These are phyloP conservation scores for Drosophila colorata DNA, from an alignment of 2,888 invertebrate species.

Conservation along the genomic window DNA sequence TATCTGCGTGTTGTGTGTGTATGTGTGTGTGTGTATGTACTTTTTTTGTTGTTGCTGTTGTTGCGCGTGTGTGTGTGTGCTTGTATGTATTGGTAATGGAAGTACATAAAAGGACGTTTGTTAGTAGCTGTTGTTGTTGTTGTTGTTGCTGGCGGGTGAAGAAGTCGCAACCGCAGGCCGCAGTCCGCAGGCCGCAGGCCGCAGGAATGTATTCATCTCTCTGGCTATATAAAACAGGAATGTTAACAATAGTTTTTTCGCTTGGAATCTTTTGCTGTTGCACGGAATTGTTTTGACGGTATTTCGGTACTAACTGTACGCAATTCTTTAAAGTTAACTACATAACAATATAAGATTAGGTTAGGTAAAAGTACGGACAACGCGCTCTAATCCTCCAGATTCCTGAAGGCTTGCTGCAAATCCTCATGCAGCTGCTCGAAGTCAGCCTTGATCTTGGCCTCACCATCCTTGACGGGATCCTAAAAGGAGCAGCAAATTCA, in stretches of 20 bases:
- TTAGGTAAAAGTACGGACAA: conserved; percentile 78
- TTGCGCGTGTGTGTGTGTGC: conserved; percentile 31
- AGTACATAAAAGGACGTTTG: conserved; percentile 79
- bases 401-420: conserved; percentile 98
- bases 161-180: conserved; percentile 75
- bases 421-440: conserved; percentile 98
- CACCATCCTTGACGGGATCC: conserved; percentile 99
- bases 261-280: conserved; percentile 65
- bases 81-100: conserved; percentile 52
- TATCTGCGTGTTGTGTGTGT: conserved; percentile 55
- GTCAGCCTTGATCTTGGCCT: conserved; percentile 98
- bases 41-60: too few relatives aligned
- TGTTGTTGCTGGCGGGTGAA: conserved; percentile 29
- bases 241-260: conserved; percentile 56
- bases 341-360: conserved; percentile 81
- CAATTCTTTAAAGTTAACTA: conserved; percentile 78
- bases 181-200: conserved; percentile 74
- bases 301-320: conserved; percentile 57
- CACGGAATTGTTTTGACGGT: conserved; percentile 68
- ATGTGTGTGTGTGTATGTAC: conserved; percentile 17
- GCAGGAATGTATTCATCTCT: conserved; percentile 73
- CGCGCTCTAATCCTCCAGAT: conserved; percentile 95
- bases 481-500: conserved; percentile 78
- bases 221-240: conserved; percentile 52
- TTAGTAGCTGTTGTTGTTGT: conserved; percentile 49